Evolutionary conservation across 2,888 invertebrate species (phyloP).

Genomic region (Margaritifera margaritifera): DNA sequence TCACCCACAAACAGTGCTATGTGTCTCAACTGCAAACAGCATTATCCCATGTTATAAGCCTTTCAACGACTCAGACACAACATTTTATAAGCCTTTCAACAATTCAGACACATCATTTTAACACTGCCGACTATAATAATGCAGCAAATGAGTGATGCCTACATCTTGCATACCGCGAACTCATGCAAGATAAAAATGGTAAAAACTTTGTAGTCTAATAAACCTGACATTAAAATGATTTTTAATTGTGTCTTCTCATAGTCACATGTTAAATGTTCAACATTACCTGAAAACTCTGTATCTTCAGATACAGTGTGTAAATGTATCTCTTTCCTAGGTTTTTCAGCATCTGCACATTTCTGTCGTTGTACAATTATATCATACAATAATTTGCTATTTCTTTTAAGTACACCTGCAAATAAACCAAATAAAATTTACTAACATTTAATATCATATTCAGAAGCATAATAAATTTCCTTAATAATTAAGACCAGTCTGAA

Average conservation of each 20-base stretch:
- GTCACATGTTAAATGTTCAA: not conserved
- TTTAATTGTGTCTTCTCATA: not conserved
- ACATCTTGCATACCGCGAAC: too few species aligned
- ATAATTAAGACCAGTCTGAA: not conserved
- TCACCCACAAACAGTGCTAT: too few species aligned
- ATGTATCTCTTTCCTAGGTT: slow-evolving; percentile 47
- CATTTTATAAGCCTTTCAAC: too few species aligned
- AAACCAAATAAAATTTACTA: slow-evolving; percentile 1
- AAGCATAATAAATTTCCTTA: not conserved
- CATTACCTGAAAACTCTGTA: slow-evolving; percentile 14
- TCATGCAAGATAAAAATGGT: too few species aligned
- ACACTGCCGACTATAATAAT: too few species aligned
- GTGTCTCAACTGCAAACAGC: too few species aligned
- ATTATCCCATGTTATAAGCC: too few species aligned
- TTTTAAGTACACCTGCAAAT: slow-evolving; percentile 58
- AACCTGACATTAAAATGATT: slow-evolving; percentile 15
- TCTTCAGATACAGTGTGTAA: slow-evolving; percentile 34
- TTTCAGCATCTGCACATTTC: slow-evolving; percentile 39
- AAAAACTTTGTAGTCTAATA: not conserved
- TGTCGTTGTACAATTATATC: slow-evolving; percentile 45
- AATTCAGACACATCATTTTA: too few species aligned
- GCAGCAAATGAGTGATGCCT: too few species aligned
- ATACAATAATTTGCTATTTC: slow-evolving; percentile 47
- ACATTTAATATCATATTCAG: too few species aligned
- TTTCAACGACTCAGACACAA: too few species aligned